Base-by-base conservation (phyloP, 2,113 vertebrate genomes). In the Amphiprion percula region DNA sequence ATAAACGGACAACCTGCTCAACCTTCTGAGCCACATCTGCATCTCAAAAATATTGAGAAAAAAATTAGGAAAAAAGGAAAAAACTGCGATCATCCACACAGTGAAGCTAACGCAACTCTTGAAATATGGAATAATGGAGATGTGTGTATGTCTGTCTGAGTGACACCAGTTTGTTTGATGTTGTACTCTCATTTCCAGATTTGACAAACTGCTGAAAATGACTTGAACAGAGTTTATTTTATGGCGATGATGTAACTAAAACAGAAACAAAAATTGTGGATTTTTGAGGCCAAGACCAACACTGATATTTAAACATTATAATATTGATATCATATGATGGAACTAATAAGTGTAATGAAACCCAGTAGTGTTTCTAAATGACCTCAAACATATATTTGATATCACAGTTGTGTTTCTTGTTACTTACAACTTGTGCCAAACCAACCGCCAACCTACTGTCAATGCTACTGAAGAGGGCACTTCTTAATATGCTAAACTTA, bases 361-460 rank as follows among this genome's bases (percentile, higher is more conserved):
- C 26, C 26, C 26, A 26, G 10, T 2, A 23, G 2, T 26, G 23
- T 26, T 24, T 55, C 28, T 15, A n/a, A 46, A 47, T 67, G 0
- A 28, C 39, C 17, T 26, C 21, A 33, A 26, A 17, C 54, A 19
- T n/a, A 21, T 11, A 16, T 67, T 49, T 63, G 14, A 28, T 6
- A 16, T 67, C 26, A 49, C 17, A 44, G 6, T 54, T 49, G 16
- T 53, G 30, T 26, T 59, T 83, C 52, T 23, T 30, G 24, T 50
- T 46, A 26, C 6, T 39, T 19, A n/a, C 11, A 66, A 15, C 49
- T 30, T 76, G 23, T 39, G 23, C 15, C 6, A 10, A 39, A 54
- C 1, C 5, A 12, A 62, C 49, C 10, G 52, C 33, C 19, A 56
- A 52, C 2, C 21, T 10, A 44, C 47, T 24, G 17, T 71, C 26